Conservation (phyloP, 2,797 vertebrate genomes). For the Brachymystax lenok region DNA sequence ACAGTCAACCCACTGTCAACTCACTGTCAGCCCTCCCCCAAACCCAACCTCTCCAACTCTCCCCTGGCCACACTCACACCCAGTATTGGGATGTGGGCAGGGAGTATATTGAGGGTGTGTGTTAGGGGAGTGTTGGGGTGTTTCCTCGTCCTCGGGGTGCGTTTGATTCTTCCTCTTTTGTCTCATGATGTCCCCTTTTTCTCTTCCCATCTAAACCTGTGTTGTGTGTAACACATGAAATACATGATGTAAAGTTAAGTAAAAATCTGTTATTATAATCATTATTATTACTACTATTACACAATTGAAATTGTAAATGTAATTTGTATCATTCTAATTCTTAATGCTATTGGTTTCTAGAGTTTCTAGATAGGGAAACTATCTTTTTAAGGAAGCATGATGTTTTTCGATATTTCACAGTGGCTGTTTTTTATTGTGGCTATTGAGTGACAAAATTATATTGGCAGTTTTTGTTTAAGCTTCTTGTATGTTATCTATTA, state of each 20-base stretch:
- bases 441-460: slow-evolving; percentile 67
- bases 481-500: slow-evolving; percentile 59
- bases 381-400: slow-evolving; percentile 79
- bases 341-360: slow-evolving; percentile 76
- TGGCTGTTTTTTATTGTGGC: slow-evolving; percentile 76
- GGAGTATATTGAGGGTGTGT: slow-evolving; percentile 19
- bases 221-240: slow-evolving; percentile 73
- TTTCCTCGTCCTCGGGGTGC: slow-evolving; percentile 37
- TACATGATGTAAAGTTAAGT: slow-evolving; percentile 77
- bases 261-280: slow-evolving; percentile 46
- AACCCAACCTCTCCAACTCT: slow-evolving; percentile 26
- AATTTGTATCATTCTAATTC: slow-evolving; percentile 74
- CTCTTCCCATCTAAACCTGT: slow-evolving; percentile 59
- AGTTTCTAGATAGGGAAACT: slow-evolving; percentile 43
- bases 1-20: background rate
- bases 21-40: slow-evolving; percentile 27
- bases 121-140: background rate
- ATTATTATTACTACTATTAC: slow-evolving; percentile 56
- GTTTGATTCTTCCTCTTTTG: slow-evolving; percentile 47
- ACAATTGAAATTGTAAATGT: slow-evolving; percentile 72
- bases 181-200: slow-evolving; percentile 44
- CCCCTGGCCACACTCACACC: slow-evolving; percentile 25
- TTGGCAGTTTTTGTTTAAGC: slow-evolving; percentile 72
- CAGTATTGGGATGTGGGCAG: slow-evolving; percentile 29
- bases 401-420: slow-evolving; percentile 66